A percentile compares a stretch with the other conserved stretches of the same genome.
Evolutionary conservation across 2,888 invertebrate species (phyloP).

Genomic region (Lacanobia wlatinum): DNA sequence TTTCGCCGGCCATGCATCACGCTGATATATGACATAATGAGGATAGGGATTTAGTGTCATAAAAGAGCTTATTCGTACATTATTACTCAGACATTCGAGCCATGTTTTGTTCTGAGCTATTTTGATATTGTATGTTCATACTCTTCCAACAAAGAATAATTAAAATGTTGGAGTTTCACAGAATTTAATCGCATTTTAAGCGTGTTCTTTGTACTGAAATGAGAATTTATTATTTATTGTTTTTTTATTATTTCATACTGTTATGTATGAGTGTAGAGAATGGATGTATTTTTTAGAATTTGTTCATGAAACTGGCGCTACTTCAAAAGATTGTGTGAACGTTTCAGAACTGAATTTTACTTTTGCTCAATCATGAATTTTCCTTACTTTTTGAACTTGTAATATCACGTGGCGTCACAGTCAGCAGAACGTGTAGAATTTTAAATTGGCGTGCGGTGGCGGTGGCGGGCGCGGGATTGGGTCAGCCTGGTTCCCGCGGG

Average conservation of each 20-base stretch:
- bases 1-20: constrained; percentile 72
- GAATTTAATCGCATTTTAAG: constrained; percentile 43
- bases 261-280: constrained; percentile 2
- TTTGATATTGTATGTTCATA: constrained; percentile 39
- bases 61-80: constrained; percentile 64
- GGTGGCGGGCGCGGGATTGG: constrained; percentile 6
- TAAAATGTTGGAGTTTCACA: constrained; percentile 35
- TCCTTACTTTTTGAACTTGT: constrained; percentile 47
- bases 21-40: constrained; percentile 77
- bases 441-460: constrained; percentile 46
- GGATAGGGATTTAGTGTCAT: constrained; percentile 70
- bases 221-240: constrained; percentile 14
- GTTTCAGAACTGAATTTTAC: constrained; percentile 31
- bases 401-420: constrained; percentile 45
- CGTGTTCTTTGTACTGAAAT: constrained; percentile 35
- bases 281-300: constrained; percentile 2
- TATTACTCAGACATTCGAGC: constrained; percentile 42
- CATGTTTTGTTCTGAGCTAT: constrained; percentile 39
- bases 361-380: constrained; percentile 41
- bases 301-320: not conserved
- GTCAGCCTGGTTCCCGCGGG: constrained; percentile 25
- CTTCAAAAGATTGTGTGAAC: constrained; percentile 23
- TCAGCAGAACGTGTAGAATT: constrained; percentile 58
- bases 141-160: constrained; percentile 37
- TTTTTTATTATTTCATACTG: constrained; percentile 19